These are phyloP conservation scores for Sinotaia quadrata DNA, from an alignment of 2,888 invertebrate genomes.

Conservation along the genomic window DNA sequence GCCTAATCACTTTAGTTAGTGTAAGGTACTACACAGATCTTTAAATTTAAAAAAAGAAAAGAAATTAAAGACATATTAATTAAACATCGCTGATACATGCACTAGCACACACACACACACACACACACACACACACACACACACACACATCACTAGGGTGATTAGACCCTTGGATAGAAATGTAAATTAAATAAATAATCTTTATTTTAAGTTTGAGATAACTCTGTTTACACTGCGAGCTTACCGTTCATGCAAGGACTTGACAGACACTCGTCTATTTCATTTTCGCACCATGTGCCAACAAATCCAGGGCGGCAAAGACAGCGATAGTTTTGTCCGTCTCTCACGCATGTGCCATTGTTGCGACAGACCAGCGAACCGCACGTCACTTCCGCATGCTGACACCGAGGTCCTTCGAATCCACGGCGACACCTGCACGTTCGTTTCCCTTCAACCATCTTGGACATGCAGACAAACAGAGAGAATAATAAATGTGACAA, in stretches of 20 bases:
- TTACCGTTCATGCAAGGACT: conserved; percentile 53
- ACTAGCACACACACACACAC: conserved; percentile 11
- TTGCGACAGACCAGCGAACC: conserved; percentile 45
- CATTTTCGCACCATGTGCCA: conserved; percentile 47
- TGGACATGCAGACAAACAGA: conserved; percentile 6
- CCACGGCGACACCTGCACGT: conserved; percentile 44
- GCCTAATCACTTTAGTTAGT: not conserved
- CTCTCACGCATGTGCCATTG: conserved; percentile 46
- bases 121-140: conserved; percentile 20
- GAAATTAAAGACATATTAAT: not conserved
- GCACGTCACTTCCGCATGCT: conserved; percentile 45
- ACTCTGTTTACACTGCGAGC: conserved; percentile 1
- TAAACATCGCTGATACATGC: not conserved
- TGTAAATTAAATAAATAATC: not conserved
- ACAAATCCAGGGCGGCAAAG: conserved; percentile 43
- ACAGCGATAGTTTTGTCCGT: conserved; percentile 42
- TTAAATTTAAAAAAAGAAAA: not conserved
- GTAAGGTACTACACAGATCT: not conserved
- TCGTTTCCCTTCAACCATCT: conserved; percentile 37
- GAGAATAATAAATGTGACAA: too few species aligned
- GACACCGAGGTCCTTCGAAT: conserved; percentile 49
- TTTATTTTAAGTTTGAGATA: too few species aligned
- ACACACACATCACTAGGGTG: not conserved
- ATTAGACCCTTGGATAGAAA: not conserved
- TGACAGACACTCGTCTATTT: conserved; percentile 47